Conservation (phyloP, 2,888 invertebrate genomes). For the Stictocephala bisonia region DNA sequence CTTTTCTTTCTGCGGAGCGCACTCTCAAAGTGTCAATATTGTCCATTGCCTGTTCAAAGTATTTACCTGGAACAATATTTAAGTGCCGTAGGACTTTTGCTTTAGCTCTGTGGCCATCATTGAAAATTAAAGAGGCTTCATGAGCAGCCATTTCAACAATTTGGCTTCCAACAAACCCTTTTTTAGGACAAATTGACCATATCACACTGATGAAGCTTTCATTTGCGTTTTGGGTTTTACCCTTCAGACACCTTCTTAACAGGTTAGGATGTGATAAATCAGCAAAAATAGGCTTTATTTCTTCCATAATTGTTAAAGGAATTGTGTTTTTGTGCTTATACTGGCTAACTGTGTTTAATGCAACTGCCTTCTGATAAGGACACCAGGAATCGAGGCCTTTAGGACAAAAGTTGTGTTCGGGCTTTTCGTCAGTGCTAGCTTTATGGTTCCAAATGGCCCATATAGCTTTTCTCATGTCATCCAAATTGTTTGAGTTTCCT, state of each 20-base stretch:
- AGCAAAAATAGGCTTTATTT: background rate
- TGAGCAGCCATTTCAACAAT: too few relatives aligned
- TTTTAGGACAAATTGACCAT: conserved; percentile 15
- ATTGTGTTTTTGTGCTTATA: conserved; percentile 18
- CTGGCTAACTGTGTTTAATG: background rate
- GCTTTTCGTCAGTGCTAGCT: conserved; percentile 55
- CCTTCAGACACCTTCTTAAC: background rate
- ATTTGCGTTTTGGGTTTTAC: conserved; percentile 1
- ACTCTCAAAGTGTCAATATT: too few relatives aligned
- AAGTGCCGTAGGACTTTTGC: too few relatives aligned
- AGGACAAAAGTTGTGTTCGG: conserved; percentile 53
- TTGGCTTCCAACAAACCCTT: too few relatives aligned
- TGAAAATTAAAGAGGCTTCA: background rate
- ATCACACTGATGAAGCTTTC: conserved; percentile 4
- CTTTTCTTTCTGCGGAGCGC: too few relatives aligned
- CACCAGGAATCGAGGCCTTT: conserved; percentile 52
- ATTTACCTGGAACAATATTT: too few relatives aligned
- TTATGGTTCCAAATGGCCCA: conserved; percentile 25
- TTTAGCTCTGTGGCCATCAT: background rate
- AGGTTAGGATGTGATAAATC: conserved; percentile 4
- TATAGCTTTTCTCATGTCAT: background rate
- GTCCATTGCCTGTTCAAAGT: too few relatives aligned
- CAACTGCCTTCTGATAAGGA: conserved; percentile 50
- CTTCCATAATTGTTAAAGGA: conserved; percentile 3
- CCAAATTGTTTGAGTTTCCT: background rate